A percentile compares a stretch with the other conserved stretches of the same genome.
Conservation (phyloP, 2,113 vertebrate species). For the Echinops telfairi region DNA sequence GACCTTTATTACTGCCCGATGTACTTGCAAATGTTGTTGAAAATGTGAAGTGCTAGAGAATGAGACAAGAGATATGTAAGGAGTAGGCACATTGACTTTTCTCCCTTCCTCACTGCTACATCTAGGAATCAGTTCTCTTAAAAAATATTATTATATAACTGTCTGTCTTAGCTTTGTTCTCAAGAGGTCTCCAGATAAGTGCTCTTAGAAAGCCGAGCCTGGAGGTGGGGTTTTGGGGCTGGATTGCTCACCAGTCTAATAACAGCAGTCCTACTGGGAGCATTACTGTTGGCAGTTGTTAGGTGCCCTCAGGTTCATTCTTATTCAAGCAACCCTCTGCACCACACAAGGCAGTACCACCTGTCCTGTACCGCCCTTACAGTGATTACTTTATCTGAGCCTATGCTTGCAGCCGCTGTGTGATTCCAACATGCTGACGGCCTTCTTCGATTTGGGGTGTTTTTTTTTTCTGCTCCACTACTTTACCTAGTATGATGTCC, state of each 20-base stretch:
- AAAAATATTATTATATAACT: background rate
- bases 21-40: background rate
- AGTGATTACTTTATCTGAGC: no score
- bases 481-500: no score
- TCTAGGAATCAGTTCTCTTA: background rate
- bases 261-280: background rate
- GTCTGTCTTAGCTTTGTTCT: conserved; percentile 18
- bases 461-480: no score
- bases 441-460: no score
- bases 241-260: background rate
- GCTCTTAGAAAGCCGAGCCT: background rate
- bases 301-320: no score
- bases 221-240: background rate
- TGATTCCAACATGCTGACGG: no score
- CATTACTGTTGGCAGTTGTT: no score
- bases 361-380: no score
- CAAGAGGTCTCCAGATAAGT: background rate
- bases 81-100: background rate
- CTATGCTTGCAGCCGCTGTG: background rate
- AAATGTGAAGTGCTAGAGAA: background rate
- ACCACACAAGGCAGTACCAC: no score
- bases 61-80: background rate
- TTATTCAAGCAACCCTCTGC: no score
- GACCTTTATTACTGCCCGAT: no score
- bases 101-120: background rate